phyloP scores from a whole-genome alignment of 2,888 invertebrate species.

The Serripes groenlandicus region DNA sequence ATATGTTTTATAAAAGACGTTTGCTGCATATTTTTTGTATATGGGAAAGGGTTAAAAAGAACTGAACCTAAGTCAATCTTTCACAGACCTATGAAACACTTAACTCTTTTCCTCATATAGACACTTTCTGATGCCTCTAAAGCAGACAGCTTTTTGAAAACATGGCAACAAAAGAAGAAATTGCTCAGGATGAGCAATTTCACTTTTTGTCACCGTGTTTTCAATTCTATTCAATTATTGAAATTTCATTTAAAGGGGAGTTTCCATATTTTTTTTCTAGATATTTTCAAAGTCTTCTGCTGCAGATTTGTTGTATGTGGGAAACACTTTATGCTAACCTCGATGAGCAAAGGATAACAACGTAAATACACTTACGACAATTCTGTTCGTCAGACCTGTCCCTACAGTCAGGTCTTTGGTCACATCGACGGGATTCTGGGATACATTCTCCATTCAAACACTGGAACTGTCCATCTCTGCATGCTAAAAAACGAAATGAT shows the following conservation, averaged over 20 bases:
- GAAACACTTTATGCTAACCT: too few species aligned
- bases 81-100: too few species aligned
- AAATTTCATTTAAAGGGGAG: too few species aligned
- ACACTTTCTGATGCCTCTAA: background rate
- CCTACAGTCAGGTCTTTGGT: slow-evolving; percentile 85
- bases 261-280: too few species aligned
- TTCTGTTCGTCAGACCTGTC: slow-evolving; percentile 96
- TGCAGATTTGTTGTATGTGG: too few species aligned
- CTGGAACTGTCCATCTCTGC: slow-evolving; percentile 75
- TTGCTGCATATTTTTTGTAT: too few species aligned
- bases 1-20: too few species aligned
- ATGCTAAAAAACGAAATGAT: slow-evolving; percentile 65
- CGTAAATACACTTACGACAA: slow-evolving; percentile 73
- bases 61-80: too few species aligned
- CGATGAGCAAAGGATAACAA: background rate
- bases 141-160: background rate
- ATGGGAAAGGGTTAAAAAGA: too few species aligned
- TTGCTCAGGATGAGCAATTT: background rate
- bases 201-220: background rate
- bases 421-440: slow-evolving; percentile 72
- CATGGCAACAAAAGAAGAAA: background rate
- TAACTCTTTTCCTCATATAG: background rate
- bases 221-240: background rate
- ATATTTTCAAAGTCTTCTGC: too few species aligned
- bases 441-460: slow-evolving; percentile 76